Conservation (phyloP, 2,888 invertebrate genomes). For the Mesoligia furuncula region DNA sequence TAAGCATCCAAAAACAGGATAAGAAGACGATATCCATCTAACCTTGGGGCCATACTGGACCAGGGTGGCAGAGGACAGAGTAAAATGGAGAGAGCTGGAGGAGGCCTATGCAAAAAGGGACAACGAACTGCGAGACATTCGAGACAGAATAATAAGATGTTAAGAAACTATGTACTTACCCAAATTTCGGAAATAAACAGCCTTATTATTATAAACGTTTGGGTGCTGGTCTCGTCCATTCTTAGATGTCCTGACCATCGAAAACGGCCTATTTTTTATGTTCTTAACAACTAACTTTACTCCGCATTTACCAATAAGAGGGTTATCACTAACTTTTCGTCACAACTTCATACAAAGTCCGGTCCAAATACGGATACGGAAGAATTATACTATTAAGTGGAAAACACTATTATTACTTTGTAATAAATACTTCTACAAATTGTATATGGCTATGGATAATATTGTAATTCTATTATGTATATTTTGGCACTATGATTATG, state of each 20-base stretch:
- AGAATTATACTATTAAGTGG: constrained; percentile 11
- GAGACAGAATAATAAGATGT: too few species aligned
- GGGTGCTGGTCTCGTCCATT: neutral
- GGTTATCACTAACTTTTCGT: neutral
- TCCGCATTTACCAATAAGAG: neutral
- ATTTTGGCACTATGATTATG: constrained; percentile 70
- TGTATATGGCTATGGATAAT: constrained; percentile 42
- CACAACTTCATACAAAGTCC: constrained; percentile 5
- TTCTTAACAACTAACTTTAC: neutral
- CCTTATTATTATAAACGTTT: neutral
- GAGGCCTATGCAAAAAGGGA: neutral
- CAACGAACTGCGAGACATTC: neutral
- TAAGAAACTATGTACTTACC: neutral
- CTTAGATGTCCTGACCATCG: neutral
- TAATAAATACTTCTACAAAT: constrained; percentile 48
- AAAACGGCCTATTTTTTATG: neutral
- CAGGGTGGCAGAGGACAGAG: neutral
- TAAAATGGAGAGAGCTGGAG: neutral
- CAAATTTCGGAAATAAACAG: neutral
- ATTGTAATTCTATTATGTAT: constrained; percentile 53
- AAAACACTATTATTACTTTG: constrained; percentile 32
- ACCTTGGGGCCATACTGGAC: neutral
- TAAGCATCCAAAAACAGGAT: neutral
- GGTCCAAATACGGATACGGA: constrained; percentile 1
- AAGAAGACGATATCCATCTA: neutral